Evolutionary conservation across 2,113 vertebrate species (phyloP).

Genomic region (Plecotus auritus): DNA sequence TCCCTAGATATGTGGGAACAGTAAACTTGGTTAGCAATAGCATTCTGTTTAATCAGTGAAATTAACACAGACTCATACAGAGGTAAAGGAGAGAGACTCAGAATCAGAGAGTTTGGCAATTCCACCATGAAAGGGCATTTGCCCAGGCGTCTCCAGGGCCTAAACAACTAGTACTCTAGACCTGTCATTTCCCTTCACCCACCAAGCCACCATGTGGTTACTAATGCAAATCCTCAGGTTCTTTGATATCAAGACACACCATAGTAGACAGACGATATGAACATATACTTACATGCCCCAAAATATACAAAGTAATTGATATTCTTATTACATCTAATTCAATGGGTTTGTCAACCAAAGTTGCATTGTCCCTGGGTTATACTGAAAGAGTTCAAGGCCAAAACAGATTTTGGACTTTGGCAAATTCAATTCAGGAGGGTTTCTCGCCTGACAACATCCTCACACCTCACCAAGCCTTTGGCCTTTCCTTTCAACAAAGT

Average conservation of each 20-base stretch:
- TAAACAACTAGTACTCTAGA: neutral
- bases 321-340: neutral
- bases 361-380: neutral
- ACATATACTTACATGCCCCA: neutral
- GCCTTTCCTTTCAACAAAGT: neutral
- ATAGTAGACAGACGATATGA: neutral
- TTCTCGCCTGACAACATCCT: neutral
- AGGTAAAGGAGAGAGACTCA: neutral
- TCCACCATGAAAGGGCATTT: neutral
- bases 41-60: neutral
- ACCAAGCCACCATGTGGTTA: neutral
- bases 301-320: neutral
- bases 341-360: neutral
- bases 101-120: neutral
- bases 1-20: neutral
- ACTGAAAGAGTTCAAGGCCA: neutral
- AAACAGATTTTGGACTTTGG: neutral
- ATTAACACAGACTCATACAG: neutral
- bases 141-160: rapidly evolving
- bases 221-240: neutral
- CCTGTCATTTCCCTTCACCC: neutral
- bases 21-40: neutral
- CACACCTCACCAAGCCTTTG: neutral
- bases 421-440: neutral
- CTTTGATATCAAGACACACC: neutral